These are phyloP conservation scores for Hippocampus guttulatus DNA, from an alignment of 2,113 vertebrate genomes.

Conservation along the genomic window DNA sequence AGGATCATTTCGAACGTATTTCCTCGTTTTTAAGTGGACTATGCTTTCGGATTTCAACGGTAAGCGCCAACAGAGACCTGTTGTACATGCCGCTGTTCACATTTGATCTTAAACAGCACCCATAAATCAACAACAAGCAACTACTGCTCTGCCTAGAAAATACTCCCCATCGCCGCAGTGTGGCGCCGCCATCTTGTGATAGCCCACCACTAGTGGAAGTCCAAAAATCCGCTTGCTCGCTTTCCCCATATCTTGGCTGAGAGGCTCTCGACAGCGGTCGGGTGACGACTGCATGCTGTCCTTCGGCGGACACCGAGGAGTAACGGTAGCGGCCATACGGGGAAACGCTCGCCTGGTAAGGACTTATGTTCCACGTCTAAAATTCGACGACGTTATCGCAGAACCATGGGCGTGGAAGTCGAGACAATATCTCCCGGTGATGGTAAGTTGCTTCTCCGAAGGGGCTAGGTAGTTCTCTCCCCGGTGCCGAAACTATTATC, in stretches of 20 bases:
- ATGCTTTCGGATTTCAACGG: not conserved
- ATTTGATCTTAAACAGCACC: not conserved
- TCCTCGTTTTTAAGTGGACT: not conserved
- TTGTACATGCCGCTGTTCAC: not conserved
- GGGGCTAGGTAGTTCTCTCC: constrained; percentile 5
- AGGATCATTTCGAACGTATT: not conserved
- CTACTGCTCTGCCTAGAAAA: not conserved
- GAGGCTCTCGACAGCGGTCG: constrained; percentile 2
- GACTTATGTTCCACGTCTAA: constrained; percentile 38
- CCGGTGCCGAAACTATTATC: not conserved
- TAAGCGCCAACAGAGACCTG: not conserved
- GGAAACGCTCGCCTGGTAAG: constrained; percentile 4
- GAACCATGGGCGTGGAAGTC: constrained; percentile 88
- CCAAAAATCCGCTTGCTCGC: not conserved
- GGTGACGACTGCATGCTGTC: constrained; percentile 13
- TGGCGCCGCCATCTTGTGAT: constrained; percentile 8
- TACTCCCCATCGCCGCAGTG: constrained; percentile 2
- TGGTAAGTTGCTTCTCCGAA: constrained; percentile 69
- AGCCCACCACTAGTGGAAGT: not conserved
- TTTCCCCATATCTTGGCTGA: not conserved
- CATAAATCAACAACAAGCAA: not conserved
- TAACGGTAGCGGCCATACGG: constrained; percentile 15
- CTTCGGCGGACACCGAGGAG: constrained; percentile 24
- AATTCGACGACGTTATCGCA: constrained; percentile 17
- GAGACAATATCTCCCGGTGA: constrained; percentile 95